A percentile compares a stretch with the other conserved stretches of the same genome.
Evolutionary conservation across 1,140 invertebrate species (phyloP).

Genomic region (Eulimnadia texana): DNA sequence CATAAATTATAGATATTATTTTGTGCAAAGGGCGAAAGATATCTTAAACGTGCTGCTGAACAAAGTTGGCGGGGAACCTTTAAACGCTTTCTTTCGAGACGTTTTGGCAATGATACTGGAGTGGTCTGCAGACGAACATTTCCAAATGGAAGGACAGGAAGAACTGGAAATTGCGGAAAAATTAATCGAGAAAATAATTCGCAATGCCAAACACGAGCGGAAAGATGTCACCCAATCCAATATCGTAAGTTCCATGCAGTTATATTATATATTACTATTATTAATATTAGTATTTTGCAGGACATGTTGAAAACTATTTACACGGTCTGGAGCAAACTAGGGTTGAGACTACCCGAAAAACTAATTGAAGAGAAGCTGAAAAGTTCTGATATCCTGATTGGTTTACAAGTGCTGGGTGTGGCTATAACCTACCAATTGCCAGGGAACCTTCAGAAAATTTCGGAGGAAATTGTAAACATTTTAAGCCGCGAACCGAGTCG

Average conservation of each 20-base stretch:
- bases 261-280: background rate
- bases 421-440: background rate
- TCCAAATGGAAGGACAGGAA: background rate
- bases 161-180: background rate
- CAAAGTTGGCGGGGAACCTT: constrained; percentile 3
- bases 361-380: background rate
- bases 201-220: background rate
- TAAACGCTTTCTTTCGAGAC: constrained; percentile 3
- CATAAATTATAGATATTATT: no score
- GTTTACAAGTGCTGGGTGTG: background rate
- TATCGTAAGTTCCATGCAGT: background rate
- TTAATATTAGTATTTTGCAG: background rate
- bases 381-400: background rate
- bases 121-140: background rate
- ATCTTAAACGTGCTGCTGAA: background rate
- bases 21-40: background rate
- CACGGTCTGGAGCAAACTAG: background rate
- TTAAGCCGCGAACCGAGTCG: no score
- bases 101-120: background rate
- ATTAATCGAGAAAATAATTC: background rate
- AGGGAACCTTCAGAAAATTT: background rate
- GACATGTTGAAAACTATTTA: background rate
- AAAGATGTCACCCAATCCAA: background rate
- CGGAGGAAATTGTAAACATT: no score
- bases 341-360: background rate